phyloP scores from a whole-genome alignment of 2,888 invertebrate species.

The Dorcus parallelipipedus region DNA sequence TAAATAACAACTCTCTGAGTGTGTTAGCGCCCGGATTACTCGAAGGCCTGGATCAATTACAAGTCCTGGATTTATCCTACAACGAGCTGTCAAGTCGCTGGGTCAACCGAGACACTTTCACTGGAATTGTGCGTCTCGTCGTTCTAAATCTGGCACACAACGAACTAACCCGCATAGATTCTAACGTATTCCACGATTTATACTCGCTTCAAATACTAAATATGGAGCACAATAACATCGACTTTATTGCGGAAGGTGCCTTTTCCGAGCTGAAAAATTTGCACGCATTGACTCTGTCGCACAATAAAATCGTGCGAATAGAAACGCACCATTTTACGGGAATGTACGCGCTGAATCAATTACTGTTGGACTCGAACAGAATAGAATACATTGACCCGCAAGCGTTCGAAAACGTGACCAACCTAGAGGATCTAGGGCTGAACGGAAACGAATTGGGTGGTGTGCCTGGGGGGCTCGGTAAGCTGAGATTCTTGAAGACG shows the following conservation, averaged over 20 bases:
- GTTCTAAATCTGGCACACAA: conserved; percentile 74
- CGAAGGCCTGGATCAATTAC: conserved; percentile 69
- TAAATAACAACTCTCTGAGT: conserved; percentile 74
- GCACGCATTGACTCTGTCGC: conserved; percentile 70
- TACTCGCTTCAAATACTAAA: conserved; percentile 72
- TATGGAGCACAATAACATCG: conserved; percentile 69
- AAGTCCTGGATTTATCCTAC: conserved; percentile 68
- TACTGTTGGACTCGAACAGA: conserved; percentile 72
- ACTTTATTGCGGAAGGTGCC: conserved; percentile 67
- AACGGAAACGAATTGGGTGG: conserved; percentile 70
- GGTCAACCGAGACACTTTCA: conserved; percentile 75
- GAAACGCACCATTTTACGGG: conserved; percentile 70
- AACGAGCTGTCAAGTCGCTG: conserved; percentile 76
- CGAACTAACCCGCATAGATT: conserved; percentile 67
- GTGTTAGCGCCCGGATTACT: conserved; percentile 73
- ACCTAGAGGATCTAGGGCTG: conserved; percentile 72
- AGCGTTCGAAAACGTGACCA: conserved; percentile 74
- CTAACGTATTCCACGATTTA: conserved; percentile 69
- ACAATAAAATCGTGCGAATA: conserved; percentile 67
- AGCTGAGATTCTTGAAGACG: conserved; percentile 67
- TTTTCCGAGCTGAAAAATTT: conserved; percentile 74
- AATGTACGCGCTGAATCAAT: conserved; percentile 68
- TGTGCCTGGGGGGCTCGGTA: conserved; percentile 68
- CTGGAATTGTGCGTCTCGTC: conserved; percentile 68
- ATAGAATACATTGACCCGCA: conserved; percentile 66